A percentile compares a stretch with the other conserved stretches of the same genome.
Evolutionary conservation across 37 sponge, comb jelly and placozoan species (phyloP).

Genomic region (Axinella damicornis): DNA sequence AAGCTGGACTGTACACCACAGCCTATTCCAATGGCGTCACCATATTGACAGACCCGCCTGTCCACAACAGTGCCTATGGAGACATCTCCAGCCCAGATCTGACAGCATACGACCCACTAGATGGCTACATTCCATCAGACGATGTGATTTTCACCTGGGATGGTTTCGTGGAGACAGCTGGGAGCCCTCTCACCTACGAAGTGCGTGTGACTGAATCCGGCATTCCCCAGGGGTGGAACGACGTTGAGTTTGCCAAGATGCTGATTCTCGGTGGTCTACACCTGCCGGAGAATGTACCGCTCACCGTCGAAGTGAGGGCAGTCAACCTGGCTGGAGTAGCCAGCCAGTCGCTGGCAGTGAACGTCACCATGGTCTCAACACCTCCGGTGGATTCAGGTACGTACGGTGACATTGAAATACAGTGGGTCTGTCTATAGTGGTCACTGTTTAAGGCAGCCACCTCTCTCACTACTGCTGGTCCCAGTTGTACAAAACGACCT

Average conservation of each 20-base stretch:
- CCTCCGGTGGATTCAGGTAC: conserved; percentile 44
- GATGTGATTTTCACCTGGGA: conserved; percentile 41
- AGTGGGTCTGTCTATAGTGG: too few relatives aligned
- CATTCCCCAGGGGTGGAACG: conserved; percentile 41
- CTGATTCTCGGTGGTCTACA: conserved; percentile 38
- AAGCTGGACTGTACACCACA: conserved; percentile 50
- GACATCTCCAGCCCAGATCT: conserved; percentile 8
- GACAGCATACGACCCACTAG: conserved; percentile 27
- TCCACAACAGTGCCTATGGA: not conserved
- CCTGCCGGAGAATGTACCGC: not conserved
- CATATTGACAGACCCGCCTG: conserved; percentile 46
- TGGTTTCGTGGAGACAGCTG: conserved; percentile 38
- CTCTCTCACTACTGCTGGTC: too few relatives aligned
- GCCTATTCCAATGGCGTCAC: conserved; percentile 73
- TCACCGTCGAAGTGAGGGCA: conserved; percentile 61
- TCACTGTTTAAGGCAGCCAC: too few relatives aligned
- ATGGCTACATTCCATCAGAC: conserved; percentile 32
- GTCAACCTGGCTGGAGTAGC: conserved; percentile 40
- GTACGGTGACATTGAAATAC: too few relatives aligned
- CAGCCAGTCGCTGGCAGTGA: conserved; percentile 19
- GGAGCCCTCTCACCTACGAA: conserved; percentile 57
- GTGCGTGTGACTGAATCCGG: conserved; percentile 17
- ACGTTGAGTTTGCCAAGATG: conserved; percentile 33
- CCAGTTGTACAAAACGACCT: too few relatives aligned
- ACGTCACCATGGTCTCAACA: conserved; percentile 34